Conservation (phyloP, 1,140 invertebrate species). For the Hesperophylax magnus region DNA sequence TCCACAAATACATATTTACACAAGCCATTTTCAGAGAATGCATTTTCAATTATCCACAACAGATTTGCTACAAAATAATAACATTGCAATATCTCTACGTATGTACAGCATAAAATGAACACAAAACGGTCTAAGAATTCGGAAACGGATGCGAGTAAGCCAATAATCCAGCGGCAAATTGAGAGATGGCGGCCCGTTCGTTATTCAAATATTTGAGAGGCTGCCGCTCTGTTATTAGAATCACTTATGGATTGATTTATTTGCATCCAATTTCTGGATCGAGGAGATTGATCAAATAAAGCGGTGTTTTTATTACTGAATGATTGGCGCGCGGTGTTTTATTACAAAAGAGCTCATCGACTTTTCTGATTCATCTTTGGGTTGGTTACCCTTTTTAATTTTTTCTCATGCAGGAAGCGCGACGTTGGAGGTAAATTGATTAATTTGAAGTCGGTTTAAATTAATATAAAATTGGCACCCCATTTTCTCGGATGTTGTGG, state of each 20-base stretch:
- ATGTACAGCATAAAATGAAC: too few species aligned
- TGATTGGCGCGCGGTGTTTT: neutral
- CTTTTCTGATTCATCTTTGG: neutral
- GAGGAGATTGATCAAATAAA: slow-evolving; percentile 14
- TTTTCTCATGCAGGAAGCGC: neutral
- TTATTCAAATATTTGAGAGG: slow-evolving; percentile 14
- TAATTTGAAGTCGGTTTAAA: neutral
- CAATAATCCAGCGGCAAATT: slow-evolving; percentile 12
- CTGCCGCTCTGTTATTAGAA: slow-evolving; percentile 18
- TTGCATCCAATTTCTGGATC: neutral
- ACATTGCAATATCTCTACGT: too few species aligned
- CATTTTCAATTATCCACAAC: too few species aligned
- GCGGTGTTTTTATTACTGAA: slow-evolving; percentile 14
- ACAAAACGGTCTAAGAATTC: slow-evolving; percentile 47
- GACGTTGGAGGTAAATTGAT: neutral
- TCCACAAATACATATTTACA: too few species aligned
- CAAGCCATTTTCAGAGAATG: too few species aligned
- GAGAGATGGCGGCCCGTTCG: neutral
- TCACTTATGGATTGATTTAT: slow-evolving; percentile 17
- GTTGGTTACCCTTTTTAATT: slow-evolving; percentile 7
- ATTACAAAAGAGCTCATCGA: slow-evolving; percentile 4
- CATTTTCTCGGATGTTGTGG: too few species aligned
- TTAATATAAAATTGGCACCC: too few species aligned
- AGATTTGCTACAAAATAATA: too few species aligned
- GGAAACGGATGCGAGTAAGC: slow-evolving; percentile 50